Conservation (phyloP, 2,888 invertebrate species). For the Mimas tiliae region DNA sequence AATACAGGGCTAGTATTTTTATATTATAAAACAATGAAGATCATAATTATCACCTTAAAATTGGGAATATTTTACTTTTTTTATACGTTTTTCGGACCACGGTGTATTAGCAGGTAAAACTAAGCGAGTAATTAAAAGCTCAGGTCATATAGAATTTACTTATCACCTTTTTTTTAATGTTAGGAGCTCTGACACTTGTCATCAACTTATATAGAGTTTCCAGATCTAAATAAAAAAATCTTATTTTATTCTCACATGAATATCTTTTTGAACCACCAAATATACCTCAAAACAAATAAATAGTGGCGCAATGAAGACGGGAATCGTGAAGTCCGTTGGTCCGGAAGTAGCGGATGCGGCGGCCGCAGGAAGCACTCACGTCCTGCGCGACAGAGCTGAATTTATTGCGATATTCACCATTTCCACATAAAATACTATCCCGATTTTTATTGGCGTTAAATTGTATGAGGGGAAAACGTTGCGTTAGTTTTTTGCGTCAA, state of each 20-base stretch:
- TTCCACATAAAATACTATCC: slow-evolving; percentile 37
- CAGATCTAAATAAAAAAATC: neutral
- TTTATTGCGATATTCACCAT: slow-evolving; percentile 44
- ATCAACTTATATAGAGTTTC: too few species aligned
- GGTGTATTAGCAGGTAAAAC: too few species aligned
- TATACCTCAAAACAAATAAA: neutral
- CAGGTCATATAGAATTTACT: too few species aligned
- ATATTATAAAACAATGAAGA: too few species aligned
- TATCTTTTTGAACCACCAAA: neutral
- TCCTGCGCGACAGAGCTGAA: slow-evolving; percentile 45
- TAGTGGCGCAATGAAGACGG: slow-evolving; percentile 25
- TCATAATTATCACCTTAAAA: too few species aligned
- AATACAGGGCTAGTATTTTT: too few species aligned
- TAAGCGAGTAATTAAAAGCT: too few species aligned
- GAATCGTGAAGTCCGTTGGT: slow-evolving; percentile 27
- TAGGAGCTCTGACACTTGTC: too few species aligned
- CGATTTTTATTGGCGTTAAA: slow-evolving; percentile 39
- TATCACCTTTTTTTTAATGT: too few species aligned
- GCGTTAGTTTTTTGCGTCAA: neutral
- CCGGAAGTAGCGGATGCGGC: slow-evolving; percentile 54
- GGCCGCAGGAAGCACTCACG: slow-evolving; percentile 52
- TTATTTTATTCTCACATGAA: neutral
- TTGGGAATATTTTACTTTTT: too few species aligned
- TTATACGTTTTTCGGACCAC: too few species aligned
- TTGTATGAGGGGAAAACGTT: slow-evolving; percentile 26